Evolutionary conservation across 2,888 invertebrate species (phyloP).

Genomic region (Parnassius apollo): DNA sequence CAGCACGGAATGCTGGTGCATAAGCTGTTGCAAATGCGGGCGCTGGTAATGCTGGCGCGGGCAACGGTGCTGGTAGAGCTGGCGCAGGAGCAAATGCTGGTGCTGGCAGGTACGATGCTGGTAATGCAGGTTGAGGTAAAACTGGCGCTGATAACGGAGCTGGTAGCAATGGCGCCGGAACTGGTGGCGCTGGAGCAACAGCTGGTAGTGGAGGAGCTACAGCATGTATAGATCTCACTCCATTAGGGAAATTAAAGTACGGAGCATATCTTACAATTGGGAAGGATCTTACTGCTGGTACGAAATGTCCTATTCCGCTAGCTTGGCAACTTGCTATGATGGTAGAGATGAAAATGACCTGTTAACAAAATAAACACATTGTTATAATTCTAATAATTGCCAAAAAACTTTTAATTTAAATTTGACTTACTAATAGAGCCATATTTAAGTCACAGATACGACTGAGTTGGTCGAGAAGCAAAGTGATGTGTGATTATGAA

Average conservation of each 20-base stretch:
- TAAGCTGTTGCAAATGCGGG: slow-evolving; percentile 34
- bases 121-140: slow-evolving; percentile 36
- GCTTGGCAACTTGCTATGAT: slow-evolving; percentile 68
- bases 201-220: slow-evolving; percentile 55
- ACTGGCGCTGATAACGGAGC: slow-evolving; percentile 34
- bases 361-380: slow-evolving; percentile 36
- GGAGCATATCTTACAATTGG: slow-evolving; percentile 72
- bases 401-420: neutral
- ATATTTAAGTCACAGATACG: slow-evolving; percentile 49
- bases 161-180: slow-evolving; percentile 41
- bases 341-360: slow-evolving; percentile 56
- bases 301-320: slow-evolving; percentile 66
- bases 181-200: slow-evolving; percentile 35
- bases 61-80: slow-evolving; percentile 29
- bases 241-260: slow-evolving; percentile 70
- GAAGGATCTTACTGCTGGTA: slow-evolving; percentile 57
- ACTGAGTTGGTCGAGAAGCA: slow-evolving; percentile 65
- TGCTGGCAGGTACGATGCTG: slow-evolving; percentile 34
- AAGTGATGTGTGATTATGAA: slow-evolving; percentile 62
- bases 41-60: slow-evolving; percentile 33
- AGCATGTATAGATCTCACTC: slow-evolving; percentile 66
- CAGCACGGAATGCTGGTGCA: slow-evolving; percentile 26
- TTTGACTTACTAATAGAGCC: slow-evolving; percentile 39
- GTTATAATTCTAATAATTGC: neutral
- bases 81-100: slow-evolving; percentile 34